Percentiles rank a stretch among this genome's conserved stretches.
These are phyloP conservation scores for Drosophila rubida DNA, from an alignment of 2,888 invertebrate species.

Conservation along the genomic window DNA sequence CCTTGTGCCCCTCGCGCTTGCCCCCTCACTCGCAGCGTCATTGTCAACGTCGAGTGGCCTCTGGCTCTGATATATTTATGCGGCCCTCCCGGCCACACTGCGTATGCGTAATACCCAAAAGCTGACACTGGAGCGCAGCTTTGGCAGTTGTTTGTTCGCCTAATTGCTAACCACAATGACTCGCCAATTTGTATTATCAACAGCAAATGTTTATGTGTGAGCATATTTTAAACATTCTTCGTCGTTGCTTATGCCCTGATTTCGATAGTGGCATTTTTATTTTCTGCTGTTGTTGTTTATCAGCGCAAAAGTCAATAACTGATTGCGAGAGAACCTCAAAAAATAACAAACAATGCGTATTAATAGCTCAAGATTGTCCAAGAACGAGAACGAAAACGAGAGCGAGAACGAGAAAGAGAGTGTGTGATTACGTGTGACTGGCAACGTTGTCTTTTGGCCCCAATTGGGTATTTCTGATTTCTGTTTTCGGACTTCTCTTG, in stretches of 20 bases:
- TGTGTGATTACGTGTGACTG: conserved; percentile 47
- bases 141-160: conserved; percentile 12
- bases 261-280: conserved; percentile 11
- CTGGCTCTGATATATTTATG: conserved; percentile 7
- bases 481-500: conserved; percentile 1
- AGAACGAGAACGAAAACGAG: not conserved
- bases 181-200: conserved; percentile 55
- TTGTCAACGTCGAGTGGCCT: conserved; percentile 52
- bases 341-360: conserved; percentile 48
- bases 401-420: not conserved
- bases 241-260: conserved; percentile 26
- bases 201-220: conserved; percentile 33
- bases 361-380: conserved; percentile 49
- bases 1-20: conserved; percentile 10
- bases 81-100: conserved; percentile 29
- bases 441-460: conserved; percentile 19
- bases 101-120: conserved; percentile 17
- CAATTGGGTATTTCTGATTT: conserved; percentile 4
- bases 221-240: conserved; percentile 9
- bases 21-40: conserved; percentile 11
- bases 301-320: conserved; percentile 75
- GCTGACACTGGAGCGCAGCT: not conserved
- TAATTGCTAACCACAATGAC: conserved; percentile 61
- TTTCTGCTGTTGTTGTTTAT: conserved; percentile 28
- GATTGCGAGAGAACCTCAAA: conserved; percentile 48